A percentile compares a stretch with the other conserved stretches of the same genome.
These are phyloP conservation scores for Abramis brama DNA, from an alignment of 2,113 vertebrate genomes.

Conservation along the genomic window DNA sequence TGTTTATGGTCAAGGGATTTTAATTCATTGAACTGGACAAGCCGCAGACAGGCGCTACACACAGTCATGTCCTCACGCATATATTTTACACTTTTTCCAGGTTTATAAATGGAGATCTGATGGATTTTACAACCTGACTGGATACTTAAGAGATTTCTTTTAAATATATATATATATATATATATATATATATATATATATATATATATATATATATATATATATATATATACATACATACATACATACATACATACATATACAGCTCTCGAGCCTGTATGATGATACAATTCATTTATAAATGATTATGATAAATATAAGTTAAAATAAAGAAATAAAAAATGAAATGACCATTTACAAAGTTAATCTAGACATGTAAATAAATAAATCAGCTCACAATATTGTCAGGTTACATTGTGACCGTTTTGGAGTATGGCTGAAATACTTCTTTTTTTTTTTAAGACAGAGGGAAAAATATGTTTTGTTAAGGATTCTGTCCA, in stretches of 20 bases:
- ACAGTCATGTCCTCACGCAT: neutral
- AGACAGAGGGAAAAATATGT: slow-evolving; percentile 64
- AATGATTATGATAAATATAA: no score
- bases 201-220: no score
- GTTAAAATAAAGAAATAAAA: neutral
- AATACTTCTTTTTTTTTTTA: slow-evolving; percentile 52
- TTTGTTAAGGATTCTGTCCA: slow-evolving; percentile 81
- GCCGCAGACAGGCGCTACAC: slow-evolving; percentile 13
- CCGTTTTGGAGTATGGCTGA: slow-evolving; percentile 62
- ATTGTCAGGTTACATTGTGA: slow-evolving; percentile 49
- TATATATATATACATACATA: no score
- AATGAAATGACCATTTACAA: neutral
- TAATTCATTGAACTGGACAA: slow-evolving; percentile 39
- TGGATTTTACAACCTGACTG: neutral
- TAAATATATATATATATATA: no score
- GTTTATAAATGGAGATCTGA: neutral
- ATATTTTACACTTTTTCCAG: neutral
- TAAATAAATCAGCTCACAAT: neutral
- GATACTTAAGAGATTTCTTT: neutral
- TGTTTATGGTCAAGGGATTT: slow-evolving; percentile 28
- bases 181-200: no score
- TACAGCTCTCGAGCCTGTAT: no score
- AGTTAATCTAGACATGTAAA: neutral
- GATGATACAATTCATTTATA: no score
- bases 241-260: no score